Evolutionary conservation across 2,888 invertebrate species (phyloP).

Genomic region (Exephanes ischioxanthus): DNA sequence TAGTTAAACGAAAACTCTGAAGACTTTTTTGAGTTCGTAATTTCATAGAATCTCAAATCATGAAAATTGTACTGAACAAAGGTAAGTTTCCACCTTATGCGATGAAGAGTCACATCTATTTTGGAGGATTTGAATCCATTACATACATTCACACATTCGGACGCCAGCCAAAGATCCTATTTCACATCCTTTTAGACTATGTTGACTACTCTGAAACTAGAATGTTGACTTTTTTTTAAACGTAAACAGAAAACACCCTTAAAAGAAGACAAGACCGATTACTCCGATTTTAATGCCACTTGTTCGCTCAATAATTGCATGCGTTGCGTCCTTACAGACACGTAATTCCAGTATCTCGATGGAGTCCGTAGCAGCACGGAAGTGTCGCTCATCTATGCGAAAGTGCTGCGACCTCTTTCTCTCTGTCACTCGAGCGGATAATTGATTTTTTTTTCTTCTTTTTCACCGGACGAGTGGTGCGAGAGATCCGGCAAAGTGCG

Average conservation of each 20-base stretch:
- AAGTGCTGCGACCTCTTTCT: slow-evolving; percentile 40
- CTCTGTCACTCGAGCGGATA: slow-evolving; percentile 38
- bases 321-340: not conserved
- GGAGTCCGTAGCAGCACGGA: not conserved
- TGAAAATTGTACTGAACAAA: too few relatives aligned
- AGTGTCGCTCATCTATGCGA: not conserved
- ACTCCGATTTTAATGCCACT: not conserved
- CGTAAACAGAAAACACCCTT: not conserved
- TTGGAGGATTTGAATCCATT: too few relatives aligned
- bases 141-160: too few relatives aligned
- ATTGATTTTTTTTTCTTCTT: slow-evolving; percentile 37
- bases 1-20: too few relatives aligned
- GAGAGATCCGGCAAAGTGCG: slow-evolving; percentile 34
- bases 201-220: not conserved
- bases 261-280: not conserved
- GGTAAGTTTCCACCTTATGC: too few relatives aligned
- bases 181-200: not conserved
- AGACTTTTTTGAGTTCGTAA: too few relatives aligned
- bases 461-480: slow-evolving; percentile 26
- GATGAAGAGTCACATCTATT: too few relatives aligned
- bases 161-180: too few relatives aligned
- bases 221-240: not conserved
- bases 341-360: not conserved
- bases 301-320: not conserved
- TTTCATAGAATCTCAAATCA: too few relatives aligned